These are phyloP conservation scores for Epizoanthus stellaris DNA, from an alignment of 92 coral and sea anemone genomes.

Conservation along the genomic window DNA sequence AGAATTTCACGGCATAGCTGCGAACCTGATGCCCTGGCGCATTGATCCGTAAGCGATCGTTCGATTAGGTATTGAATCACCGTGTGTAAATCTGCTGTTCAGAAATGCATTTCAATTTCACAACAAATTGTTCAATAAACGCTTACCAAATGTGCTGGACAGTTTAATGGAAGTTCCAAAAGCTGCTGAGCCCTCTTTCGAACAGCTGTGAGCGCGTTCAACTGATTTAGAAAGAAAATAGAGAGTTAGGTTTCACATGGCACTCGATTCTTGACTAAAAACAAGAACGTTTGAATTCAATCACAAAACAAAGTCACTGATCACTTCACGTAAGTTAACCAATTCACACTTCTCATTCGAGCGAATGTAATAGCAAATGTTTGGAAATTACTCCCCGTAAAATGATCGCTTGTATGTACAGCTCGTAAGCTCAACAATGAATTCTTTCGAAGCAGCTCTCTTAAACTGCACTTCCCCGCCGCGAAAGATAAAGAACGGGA, in stretches of 20 bases:
- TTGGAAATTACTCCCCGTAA: conserved; percentile 28
- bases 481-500: conserved; percentile 75
- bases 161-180: conserved; percentile 87
- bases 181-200: conserved; percentile 74
- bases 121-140: conserved; percentile 27
- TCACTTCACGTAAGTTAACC: conserved; percentile 1
- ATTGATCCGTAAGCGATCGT: conserved; percentile 12
- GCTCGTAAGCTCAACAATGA: conserved; percentile 35
- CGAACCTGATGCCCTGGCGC: conserved; percentile 25
- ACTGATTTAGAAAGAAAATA: conserved; percentile 70
- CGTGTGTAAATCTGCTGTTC: conserved; percentile 16
- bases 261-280: background rate
- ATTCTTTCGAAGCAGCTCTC: conserved; percentile 40
- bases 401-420: conserved; percentile 34
- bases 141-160: conserved; percentile 99
- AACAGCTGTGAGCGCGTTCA: conserved; percentile 80
- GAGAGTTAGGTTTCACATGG: conserved; percentile 28
- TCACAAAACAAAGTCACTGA: background rate
- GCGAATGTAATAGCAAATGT: conserved; percentile 10
- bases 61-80: conserved; percentile 16
- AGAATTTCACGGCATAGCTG: conserved; percentile 1
- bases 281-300: background rate
- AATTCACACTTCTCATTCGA: background rate
- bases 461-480: conserved; percentile 78
- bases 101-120: conserved; percentile 39